Evolutionary conservation across 1,140 invertebrate genomes (phyloP), one percentile per base, ranked within the genome.

Genomic region (Bombyx mandarina): DNA sequence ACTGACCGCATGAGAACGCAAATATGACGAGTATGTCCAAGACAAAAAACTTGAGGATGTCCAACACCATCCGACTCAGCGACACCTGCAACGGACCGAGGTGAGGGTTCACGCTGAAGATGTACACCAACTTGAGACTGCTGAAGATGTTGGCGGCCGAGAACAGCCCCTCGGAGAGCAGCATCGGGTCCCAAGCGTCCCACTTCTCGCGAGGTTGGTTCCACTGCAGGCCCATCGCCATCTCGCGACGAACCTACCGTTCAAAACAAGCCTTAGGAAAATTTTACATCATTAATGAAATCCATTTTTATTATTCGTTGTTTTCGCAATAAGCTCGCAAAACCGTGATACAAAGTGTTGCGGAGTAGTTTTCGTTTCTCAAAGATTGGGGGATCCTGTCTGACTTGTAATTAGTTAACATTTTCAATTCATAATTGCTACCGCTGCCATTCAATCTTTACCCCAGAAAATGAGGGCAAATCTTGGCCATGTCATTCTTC

Each of bases 61-160:
- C 98, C 90, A 98, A 94, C 57, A 99, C 96, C 98, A 99, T 99
- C 66, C 97, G 91, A 52, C 96, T 98, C 22, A 99, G 90, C 7
- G 97, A 98, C 52, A 99, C 98, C 90, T 99, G 98, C 56, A 99
- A 91, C 59, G 98, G 98, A 58, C 98, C 98, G 75, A 99, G 89
- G 88, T 99, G 96, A 35, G 98, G 98, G 90, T 99, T 99, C 55
- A 99, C 97, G 52, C 98, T 99, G 89, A 99, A 99, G 85, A 99
- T 99, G 90, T 99, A 99, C 71, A 99, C 98, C 70, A 99, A 90
- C 89, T 99, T 99, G 58, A 99, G 91, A 56, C 97, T 98, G 89
- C 96, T 97, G 90, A 62, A 98, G 82, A 99, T 99, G 88, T 99
- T 99, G 55, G 97, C 97, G 10, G 97, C 97, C 9, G 97, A 98